Conservation (phyloP, 2,113 vertebrate species). For the Myrmecobius fasciatus region DNA sequence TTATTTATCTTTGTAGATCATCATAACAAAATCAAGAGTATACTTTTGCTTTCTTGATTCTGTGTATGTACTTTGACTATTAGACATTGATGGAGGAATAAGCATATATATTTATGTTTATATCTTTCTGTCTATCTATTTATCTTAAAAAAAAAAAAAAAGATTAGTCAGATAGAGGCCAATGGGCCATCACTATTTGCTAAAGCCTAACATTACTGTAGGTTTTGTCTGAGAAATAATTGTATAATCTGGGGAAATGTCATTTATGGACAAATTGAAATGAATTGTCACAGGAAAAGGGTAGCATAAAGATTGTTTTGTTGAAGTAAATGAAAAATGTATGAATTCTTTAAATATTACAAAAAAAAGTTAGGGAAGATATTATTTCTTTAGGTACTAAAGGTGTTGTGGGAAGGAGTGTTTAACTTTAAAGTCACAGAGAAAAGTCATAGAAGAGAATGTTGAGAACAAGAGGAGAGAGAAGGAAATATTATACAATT, state of each 20-base stretch:
- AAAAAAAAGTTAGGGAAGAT: too few species aligned
- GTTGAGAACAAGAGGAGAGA: too few species aligned
- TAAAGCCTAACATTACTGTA: not conserved
- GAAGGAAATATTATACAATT: too few species aligned
- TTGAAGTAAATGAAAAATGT: not conserved
- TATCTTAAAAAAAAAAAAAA: not conserved
- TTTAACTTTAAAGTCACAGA: too few species aligned
- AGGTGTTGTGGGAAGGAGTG: too few species aligned
- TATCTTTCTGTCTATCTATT: not conserved
- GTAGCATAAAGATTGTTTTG: not conserved
- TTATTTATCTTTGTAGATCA: not conserved
- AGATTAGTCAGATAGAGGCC: not conserved
- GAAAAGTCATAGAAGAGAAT: too few species aligned
- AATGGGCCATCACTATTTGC: not conserved
- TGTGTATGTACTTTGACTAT: not conserved
- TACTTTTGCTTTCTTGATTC: not conserved
- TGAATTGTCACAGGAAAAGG: not conserved
- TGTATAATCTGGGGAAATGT: not conserved
- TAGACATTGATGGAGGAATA: not conserved
- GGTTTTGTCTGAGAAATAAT: not conserved
- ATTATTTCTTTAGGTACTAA: too few species aligned
- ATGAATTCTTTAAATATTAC: not conserved
- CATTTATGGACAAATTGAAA: not conserved
- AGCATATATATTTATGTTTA: not conserved
- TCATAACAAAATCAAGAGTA: not conserved